Evolutionary conservation across 2,888 invertebrate species (phyloP).

Genomic region (Saturnia pavonia): DNA sequence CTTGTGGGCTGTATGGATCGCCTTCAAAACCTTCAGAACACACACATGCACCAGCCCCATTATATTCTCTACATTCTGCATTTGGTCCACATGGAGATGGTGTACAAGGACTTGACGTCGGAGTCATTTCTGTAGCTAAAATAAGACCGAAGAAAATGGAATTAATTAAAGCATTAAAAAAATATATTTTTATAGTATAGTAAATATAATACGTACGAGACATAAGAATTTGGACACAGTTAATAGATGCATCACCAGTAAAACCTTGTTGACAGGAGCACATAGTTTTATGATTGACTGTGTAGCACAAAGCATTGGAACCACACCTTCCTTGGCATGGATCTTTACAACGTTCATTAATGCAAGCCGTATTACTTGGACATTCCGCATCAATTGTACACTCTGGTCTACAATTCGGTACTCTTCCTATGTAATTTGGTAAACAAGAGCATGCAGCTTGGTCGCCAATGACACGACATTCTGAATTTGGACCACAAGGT

Average conservation of each 20-base stretch:
- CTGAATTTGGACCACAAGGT: constrained; percentile 92
- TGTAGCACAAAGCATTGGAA: constrained; percentile 89
- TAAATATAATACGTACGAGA: constrained; percentile 53
- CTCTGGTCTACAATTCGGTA: constrained; percentile 93
- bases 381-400: constrained; percentile 91
- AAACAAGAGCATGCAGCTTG: constrained; percentile 94
- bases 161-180: background rate
- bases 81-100: constrained; percentile 94
- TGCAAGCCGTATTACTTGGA: constrained; percentile 89
- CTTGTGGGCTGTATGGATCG: constrained; percentile 89
- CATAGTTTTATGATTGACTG: constrained; percentile 91
- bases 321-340: constrained; percentile 92
- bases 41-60: constrained; percentile 92
- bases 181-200: background rate
- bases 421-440: constrained; percentile 90
- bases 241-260: constrained; percentile 88
- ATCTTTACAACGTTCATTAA: constrained; percentile 90
- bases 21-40: constrained; percentile 91
- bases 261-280: constrained; percentile 92
- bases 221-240: constrained; percentile 82
- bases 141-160: constrained; percentile 36
- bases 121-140: constrained; percentile 83
- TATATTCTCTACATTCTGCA: constrained; percentile 91
- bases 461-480: constrained; percentile 89
- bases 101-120: constrained; percentile 87